Base-by-base conservation (phyloP, 2,113 vertebrate genomes). In the Smithornis capensis region DNA sequence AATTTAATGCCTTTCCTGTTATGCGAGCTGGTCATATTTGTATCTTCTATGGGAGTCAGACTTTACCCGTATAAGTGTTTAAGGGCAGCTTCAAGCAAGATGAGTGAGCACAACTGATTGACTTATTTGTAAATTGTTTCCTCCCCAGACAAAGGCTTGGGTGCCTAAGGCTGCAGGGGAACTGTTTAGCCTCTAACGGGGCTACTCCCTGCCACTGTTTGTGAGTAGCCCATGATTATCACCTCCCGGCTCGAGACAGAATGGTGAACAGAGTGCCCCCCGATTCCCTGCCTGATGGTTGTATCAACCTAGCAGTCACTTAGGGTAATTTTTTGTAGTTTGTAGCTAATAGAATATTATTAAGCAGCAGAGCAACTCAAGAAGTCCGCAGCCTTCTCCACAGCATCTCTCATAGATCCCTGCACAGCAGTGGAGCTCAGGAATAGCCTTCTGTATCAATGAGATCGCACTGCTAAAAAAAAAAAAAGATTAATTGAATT, bases 91-190 rank as follows among this genome's bases (percentile, higher is more conserved):
- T 68, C 52, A 59, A 31, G 21, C 19, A 63, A 65, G 42, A 2
- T 21, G 45, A 80, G 17, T 19, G 55, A 73, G 8, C 55, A 49
- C 33, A 65, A 25, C 45, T 33, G 29, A 21, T 24, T n/a, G 38
- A 33, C 37, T 76, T 14, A 9, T 10, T 15, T 60, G 53, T 60
- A 19, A 79, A 83, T 37, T 31, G 6, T n/a, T 75, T 21, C 31
- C 19, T 60, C 7, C 23, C 10, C 6, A 8, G 27, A 35, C 4
- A 1, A 23, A 44, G 31, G 5, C 17, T 56, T 12, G 0, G 0
- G 19, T 87, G 53, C 17, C 27, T 67, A 8, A 38, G n/a, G 19
- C 17, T 78, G 52, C 15, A 14, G 15, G 68, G 44, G n/a, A 82
- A 71, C 29, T n/a, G 56, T 78, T 63, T 8, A 29, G 11, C 37